Evolutionary conservation across 2,113 vertebrate species (phyloP).

Genomic region (Passer montanus): DNA sequence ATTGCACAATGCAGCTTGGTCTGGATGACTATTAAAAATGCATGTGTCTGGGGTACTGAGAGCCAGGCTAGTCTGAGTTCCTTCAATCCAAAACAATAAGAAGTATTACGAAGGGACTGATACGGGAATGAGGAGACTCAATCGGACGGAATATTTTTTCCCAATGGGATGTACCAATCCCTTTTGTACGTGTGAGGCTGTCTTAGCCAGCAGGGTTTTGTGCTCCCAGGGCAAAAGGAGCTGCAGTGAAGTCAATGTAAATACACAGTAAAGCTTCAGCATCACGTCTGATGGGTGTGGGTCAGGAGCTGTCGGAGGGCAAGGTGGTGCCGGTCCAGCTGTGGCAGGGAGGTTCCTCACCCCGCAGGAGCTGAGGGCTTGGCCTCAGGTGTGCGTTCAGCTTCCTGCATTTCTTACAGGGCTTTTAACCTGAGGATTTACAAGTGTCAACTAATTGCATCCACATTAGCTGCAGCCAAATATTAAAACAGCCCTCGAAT

Average conservation of each 20-base stretch:
- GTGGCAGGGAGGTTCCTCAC: neutral
- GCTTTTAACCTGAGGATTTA: slow-evolving; percentile 21
- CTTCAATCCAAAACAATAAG: neutral
- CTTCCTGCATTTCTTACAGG: slow-evolving; percentile 3
- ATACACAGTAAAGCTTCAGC: neutral
- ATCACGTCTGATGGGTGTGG: neutral
- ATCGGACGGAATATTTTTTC: neutral
- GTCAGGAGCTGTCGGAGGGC: rapidly evolving
- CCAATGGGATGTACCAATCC: rapidly evolving
- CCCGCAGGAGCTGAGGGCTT: neutral
- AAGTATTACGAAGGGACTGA: neutral
- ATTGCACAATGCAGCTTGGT: slow-evolving; percentile 64
- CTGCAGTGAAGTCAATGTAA: neutral
- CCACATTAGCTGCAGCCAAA: neutral
- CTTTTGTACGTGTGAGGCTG: neutral
- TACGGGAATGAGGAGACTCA: neutral
- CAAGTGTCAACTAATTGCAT: slow-evolving; percentile 31
- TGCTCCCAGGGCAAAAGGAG: neutral
- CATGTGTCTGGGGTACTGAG: slow-evolving; percentile 21
- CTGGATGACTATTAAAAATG: slow-evolving; percentile 55
- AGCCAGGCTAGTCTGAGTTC: slow-evolving; percentile 13
- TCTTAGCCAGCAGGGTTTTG: neutral
- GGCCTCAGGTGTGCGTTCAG: neutral
- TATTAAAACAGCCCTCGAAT: neutral
- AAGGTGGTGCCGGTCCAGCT: neutral